Conservation (phyloP, 2,113 vertebrate species). For the Calidris pygmaea region DNA sequence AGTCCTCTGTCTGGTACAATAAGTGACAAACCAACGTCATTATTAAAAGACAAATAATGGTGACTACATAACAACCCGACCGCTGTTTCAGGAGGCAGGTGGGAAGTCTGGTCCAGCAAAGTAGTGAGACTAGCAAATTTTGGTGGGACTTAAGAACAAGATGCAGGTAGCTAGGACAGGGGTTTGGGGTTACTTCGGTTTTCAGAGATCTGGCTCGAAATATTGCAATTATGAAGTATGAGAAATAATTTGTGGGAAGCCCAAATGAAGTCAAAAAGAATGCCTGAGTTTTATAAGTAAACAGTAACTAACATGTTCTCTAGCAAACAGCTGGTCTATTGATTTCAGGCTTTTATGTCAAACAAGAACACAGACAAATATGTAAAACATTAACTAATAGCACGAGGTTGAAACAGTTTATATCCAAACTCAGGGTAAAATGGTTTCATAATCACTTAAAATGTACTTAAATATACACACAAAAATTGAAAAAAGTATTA, state of each 20-base stretch:
- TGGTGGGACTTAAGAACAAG: background rate
- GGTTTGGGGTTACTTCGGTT: background rate
- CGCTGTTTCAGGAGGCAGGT: background rate
- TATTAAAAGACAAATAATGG: constrained; percentile 31
- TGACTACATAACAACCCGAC: background rate
- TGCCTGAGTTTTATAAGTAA: background rate
- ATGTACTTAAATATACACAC: background rate
- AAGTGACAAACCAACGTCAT: background rate
- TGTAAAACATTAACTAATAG: constrained; percentile 33
- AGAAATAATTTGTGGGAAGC: background rate
- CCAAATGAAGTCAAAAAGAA: background rate
- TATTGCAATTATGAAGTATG: background rate
- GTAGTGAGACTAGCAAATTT: background rate
- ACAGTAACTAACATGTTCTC: background rate
- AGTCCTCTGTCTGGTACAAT: background rate
- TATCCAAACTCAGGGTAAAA: background rate
- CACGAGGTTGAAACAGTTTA: background rate
- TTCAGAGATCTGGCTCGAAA: background rate
- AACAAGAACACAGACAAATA: constrained; percentile 13
- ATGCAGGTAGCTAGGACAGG: background rate
- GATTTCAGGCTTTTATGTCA: constrained; percentile 54
- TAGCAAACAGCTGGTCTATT: constrained; percentile 14
- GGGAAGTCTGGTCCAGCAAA: background rate
- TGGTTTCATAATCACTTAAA: background rate
- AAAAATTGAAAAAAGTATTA: background rate